Evolutionary conservation across 2,113 vertebrate genomes (phyloP), one percentile per base, ranked within the genome.

Genomic region (Siniperca knerii): DNA sequence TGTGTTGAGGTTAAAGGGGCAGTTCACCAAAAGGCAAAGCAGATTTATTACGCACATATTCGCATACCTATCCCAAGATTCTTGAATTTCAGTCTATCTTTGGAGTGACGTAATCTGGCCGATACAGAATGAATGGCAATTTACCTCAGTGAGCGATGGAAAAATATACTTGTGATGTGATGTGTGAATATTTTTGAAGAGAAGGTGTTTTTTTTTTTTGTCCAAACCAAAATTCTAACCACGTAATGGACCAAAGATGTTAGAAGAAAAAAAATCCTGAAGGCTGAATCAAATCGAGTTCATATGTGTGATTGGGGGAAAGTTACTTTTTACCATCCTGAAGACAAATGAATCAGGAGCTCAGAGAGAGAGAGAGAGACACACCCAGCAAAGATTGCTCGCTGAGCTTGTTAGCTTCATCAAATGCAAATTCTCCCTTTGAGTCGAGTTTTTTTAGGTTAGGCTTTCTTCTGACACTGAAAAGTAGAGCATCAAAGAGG

Each of bases 1-100:
- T 33, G 85, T 60, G 64, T 37, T 16, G 61, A 33, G 87, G 91
- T 83, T 84, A 89, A 92, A 90, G 76, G 90, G 87, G 72, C 69
- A 75, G 73, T 84, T 89, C 66, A 71, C 78, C 82, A 13, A 75
- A 79, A n/a, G 62, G 66, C 57, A 75, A 72, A 55, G 55, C 58
- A 44, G 33, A 79, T 35, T 77, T 73, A 81, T 81, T 52, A 4
- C 55, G 44, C 75, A 60, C 70, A 21, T 54, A 33, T 78, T 66
- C 46, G 71, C 70, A 44, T 66, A 16, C 29, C 42, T 10, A 35
- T 44, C 48, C 40, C 68, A 37, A 71, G 79, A 71, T 76, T 79
- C 44, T 80, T 68, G 12, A 21, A 29, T 85, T 78, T 68, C 60
- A 64, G 6, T 44, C 62, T 5, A 50, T 87, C 20, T 55, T 72